Evolutionary conservation across 2,113 vertebrate genomes (phyloP).

Genomic region (Rhinolophus sinicus): DNA sequence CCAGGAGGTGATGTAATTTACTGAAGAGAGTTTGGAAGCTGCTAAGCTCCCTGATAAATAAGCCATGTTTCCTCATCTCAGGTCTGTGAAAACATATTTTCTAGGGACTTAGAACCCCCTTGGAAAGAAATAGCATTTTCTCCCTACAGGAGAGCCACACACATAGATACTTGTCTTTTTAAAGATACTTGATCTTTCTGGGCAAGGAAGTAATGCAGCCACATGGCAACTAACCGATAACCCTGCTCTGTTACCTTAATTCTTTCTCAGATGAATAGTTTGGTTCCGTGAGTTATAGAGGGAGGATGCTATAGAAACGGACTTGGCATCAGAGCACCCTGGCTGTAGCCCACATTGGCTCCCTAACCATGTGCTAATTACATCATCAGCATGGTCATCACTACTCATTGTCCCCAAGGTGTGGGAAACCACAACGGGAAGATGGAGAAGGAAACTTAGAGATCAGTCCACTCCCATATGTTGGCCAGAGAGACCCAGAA

Average conservation of each 20-base stretch:
- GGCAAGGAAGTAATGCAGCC: not conserved
- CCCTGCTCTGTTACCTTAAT: not conserved
- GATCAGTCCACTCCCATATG: not conserved
- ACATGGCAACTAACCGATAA: not conserved
- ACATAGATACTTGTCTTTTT: constrained; percentile 4
- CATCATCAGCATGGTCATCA: not conserved
- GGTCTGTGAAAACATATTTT: constrained; percentile 22
- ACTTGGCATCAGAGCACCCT: not conserved
- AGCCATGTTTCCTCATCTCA: not conserved
- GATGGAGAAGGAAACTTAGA: not conserved
- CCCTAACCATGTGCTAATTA: not conserved
- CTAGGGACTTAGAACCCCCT: not conserved
- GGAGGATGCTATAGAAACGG: not conserved
- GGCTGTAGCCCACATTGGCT: not conserved
- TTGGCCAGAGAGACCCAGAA: not conserved
- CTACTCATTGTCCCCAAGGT: not conserved
- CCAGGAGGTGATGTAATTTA: constrained; percentile 23
- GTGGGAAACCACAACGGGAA: not conserved
- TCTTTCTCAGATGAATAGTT: not conserved
- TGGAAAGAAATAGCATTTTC: not conserved
- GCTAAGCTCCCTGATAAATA: constrained; percentile 50
- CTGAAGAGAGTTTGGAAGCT: not conserved
- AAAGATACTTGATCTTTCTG: constrained; percentile 9
- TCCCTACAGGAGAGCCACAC: not conserved
- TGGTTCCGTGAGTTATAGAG: not conserved